Base-by-base conservation (phyloP, 2,888 invertebrate genomes). In the Parascotia fuliginaria region DNA sequence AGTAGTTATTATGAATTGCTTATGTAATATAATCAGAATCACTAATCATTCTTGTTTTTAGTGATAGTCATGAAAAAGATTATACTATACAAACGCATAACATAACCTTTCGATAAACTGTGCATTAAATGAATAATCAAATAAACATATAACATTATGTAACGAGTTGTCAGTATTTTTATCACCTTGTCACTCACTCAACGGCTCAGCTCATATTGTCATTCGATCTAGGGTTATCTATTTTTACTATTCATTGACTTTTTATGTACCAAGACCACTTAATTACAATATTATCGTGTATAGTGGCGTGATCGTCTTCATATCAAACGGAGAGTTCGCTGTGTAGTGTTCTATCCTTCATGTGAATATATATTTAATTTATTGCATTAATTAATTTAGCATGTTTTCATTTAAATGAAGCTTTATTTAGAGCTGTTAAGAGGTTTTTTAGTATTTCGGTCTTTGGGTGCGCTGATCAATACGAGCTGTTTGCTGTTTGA, bases 241-340 rank as follows among this genome's bases (percentile, higher is more conserved):
- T 36, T 57, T 12, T 41, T 24, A 43, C 46, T 34, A 41, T 28
- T 39, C 19, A 43, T 31, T 47, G 31, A 41, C 43, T 34, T 12
- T 13, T 37, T 24, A 13, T 40, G 29, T 42, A 40, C n/a, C n/a
- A n/a, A n/a, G n/a, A n/a, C n/a, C n/a, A n/a, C n/a, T n/a, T n/a
- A n/a, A n/a, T n/a, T n/a, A n/a, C n/a, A 31, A 16, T 36, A 42
- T 59, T 63, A 62, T 63, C 59, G 15, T 12, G 14, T 0, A 9
- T 31, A 6, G 31, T 63, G 43, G 64, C 46, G 59, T 58, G 52
- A 63, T 63, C 40, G 9, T 33, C 14, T 33, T 15, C 14, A 1
- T 33, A 15, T 15, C 16, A 14, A 33, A 15, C 3, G 33, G 7
- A 33, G 14, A 15, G n/a, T n/a, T n/a, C n/a, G n/a, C n/a, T n/a